These are phyloP conservation scores for Chrysogorgia sp. DNA, from an alignment of 92 coral and sea anemone genomes.

Conservation along the genomic window DNA sequence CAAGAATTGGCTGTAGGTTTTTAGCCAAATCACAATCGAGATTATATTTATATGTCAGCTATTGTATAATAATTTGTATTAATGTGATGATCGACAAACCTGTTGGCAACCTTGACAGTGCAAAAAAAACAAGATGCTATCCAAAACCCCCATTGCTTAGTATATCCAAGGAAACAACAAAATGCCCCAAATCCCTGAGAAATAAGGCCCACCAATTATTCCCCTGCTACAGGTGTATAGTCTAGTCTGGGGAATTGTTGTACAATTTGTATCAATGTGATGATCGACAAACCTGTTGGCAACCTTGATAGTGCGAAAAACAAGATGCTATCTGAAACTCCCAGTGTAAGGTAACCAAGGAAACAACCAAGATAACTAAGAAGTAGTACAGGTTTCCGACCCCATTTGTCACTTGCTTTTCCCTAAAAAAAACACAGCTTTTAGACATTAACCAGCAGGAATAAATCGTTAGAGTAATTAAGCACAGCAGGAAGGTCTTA, in stretches of 20 bases:
- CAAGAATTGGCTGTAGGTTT: no score
- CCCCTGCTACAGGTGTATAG: no score
- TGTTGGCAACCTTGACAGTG: constrained; percentile 80
- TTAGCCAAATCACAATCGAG: no score
- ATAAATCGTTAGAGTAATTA: not conserved
- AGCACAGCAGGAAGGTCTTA: not conserved
- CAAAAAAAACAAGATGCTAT: constrained; percentile 70
- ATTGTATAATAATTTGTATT: not conserved
- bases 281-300: constrained; percentile 69
- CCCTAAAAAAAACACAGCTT: constrained; percentile 60
- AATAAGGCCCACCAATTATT: no score
- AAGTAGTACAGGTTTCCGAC: constrained; percentile 74
- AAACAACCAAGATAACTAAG: constrained; percentile 71
- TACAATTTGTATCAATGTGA: not conserved
- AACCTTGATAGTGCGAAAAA: constrained; percentile 78
- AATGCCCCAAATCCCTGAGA: no score
- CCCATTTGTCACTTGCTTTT: constrained; percentile 81
- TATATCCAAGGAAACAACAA: constrained; percentile 72
- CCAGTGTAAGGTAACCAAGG: constrained; percentile 66
- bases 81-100: constrained; percentile 46
- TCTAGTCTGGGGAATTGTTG: no score
- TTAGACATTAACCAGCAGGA: not conserved
- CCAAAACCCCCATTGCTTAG: constrained; percentile 62
- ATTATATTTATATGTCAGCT: no score
- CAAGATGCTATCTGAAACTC: constrained; percentile 66